phyloP scores from a whole-genome alignment of 2,888 invertebrate species.

The Pristionchus entomophagus region DNA sequence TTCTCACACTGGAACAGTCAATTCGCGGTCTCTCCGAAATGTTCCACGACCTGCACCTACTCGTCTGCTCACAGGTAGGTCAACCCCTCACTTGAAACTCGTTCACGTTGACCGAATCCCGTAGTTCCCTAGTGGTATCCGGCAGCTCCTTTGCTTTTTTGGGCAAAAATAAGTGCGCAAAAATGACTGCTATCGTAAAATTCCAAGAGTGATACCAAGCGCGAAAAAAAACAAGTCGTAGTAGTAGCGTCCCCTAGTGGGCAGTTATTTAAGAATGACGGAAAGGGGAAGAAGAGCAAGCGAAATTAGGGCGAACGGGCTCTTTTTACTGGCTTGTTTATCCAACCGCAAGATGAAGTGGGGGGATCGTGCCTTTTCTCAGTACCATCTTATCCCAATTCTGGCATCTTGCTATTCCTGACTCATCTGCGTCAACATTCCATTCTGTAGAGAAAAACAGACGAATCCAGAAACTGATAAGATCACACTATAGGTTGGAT shows the following conservation, averaged over 20 bases:
- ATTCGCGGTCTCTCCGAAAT: slow-evolving; percentile 44
- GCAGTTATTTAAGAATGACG: not conserved
- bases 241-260: not conserved
- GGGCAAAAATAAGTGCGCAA: too few relatives aligned
- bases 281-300: not conserved
- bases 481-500: too few relatives aligned
- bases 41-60: slow-evolving; percentile 48
- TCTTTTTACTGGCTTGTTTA: not conserved
- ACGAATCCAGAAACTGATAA: too few relatives aligned
- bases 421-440: too few relatives aligned
- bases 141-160: too few relatives aligned
- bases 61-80: slow-evolving; percentile 43
- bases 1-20: not conserved
- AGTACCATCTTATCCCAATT: too few relatives aligned
- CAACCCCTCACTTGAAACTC: not conserved
- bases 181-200: too few relatives aligned
- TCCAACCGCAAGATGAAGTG: not conserved
- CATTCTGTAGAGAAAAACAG: too few relatives aligned
- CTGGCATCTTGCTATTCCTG: too few relatives aligned
- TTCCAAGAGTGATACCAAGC: too few relatives aligned
- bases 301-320: not conserved
- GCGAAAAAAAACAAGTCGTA: not conserved
- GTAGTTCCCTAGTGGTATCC: not conserved
- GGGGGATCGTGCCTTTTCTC: too few relatives aligned
- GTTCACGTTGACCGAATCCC: not conserved